A percentile compares a stretch with the other conserved stretches of the same genome.
Conservation (phyloP, 2,113 vertebrate species). For the Dendropsophus ebraccatus region DNA sequence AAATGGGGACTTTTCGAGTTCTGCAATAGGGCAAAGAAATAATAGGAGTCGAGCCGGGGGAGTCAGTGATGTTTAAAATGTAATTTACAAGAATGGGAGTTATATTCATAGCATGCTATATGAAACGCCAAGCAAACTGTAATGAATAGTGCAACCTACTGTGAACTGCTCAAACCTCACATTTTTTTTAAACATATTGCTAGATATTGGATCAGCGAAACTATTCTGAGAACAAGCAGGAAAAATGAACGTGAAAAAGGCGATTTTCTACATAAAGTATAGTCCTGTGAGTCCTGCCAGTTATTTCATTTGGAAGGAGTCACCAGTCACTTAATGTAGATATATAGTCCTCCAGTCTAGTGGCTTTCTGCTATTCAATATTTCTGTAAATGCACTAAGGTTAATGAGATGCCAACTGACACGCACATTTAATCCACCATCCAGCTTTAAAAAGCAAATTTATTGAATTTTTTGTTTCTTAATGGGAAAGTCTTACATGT, state of each 20-base stretch:
- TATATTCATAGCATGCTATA: neutral
- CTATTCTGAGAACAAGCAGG: neutral
- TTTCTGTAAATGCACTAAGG: constrained; percentile 48
- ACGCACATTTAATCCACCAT: constrained; percentile 36
- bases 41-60: neutral
- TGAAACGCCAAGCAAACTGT: neutral
- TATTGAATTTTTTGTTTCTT: constrained; percentile 63
- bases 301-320: constrained; percentile 20
- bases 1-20: neutral
- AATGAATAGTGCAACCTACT: constrained; percentile 9
- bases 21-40: neutral
- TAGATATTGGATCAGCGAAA: neutral
- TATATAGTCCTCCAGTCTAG: constrained; percentile 32
- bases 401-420: constrained; percentile 55
- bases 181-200: neutral
- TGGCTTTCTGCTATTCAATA: constrained; percentile 35
- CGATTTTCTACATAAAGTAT: neutral
- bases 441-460: constrained; percentile 58
- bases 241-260: neutral
- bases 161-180: neutral
- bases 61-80: constrained; percentile 18
- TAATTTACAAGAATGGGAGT: constrained; percentile 29
- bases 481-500: constrained; percentile 63
- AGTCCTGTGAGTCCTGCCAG: neutral
- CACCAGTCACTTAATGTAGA: constrained; percentile 34